Percentiles rank a stretch among this genome's conserved stretches.
phyloP scores from a whole-genome alignment of 2,888 invertebrate genomes.

The Drosophila melanosoma region DNA sequence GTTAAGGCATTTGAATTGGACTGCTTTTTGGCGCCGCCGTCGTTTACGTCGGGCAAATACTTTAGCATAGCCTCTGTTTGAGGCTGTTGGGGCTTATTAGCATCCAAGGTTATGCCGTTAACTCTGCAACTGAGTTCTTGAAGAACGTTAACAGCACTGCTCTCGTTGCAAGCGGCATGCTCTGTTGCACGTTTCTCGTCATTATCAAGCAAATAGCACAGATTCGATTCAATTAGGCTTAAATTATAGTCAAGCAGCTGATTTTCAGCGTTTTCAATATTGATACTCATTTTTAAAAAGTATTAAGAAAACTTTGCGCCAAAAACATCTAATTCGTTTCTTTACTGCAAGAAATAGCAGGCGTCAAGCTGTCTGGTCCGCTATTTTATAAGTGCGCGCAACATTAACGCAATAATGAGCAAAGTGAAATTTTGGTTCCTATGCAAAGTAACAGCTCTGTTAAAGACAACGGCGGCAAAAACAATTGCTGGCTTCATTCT shows the following conservation, averaged over 20 bases:
- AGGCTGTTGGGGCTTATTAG: slow-evolving; percentile 39
- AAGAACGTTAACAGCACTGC: slow-evolving; percentile 1
- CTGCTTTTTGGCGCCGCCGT: not conserved
- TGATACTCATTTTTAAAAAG: slow-evolving; percentile 4
- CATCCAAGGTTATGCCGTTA: slow-evolving; percentile 22
- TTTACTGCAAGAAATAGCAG: not conserved
- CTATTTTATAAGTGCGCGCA: not conserved
- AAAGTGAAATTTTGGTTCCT: not conserved
- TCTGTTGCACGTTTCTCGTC: slow-evolving; percentile 6
- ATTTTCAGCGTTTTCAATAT: slow-evolving; percentile 21
- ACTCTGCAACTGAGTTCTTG: slow-evolving; percentile 42
- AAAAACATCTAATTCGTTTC: slow-evolving; percentile 6
- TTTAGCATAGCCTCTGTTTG: slow-evolving; percentile 4
- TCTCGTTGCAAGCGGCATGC: not conserved
- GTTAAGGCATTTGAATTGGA: not conserved
- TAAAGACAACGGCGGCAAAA: slow-evolving; percentile 18
- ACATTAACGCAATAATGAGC: slow-evolving; percentile 10
- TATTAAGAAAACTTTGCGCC: slow-evolving; percentile 4
- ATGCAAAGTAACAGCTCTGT: slow-evolving; percentile 6
- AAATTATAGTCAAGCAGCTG: slow-evolving; percentile 42
- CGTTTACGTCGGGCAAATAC: not conserved
- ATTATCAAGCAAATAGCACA: slow-evolving; percentile 48
- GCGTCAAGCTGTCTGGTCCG: slow-evolving; percentile 38
- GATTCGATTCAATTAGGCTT: slow-evolving; percentile 28
- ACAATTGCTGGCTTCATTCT: slow-evolving; percentile 24